Base-by-base conservation (phyloP, 1,140 invertebrate genomes). In the Drosophila fuyamai region DNA sequence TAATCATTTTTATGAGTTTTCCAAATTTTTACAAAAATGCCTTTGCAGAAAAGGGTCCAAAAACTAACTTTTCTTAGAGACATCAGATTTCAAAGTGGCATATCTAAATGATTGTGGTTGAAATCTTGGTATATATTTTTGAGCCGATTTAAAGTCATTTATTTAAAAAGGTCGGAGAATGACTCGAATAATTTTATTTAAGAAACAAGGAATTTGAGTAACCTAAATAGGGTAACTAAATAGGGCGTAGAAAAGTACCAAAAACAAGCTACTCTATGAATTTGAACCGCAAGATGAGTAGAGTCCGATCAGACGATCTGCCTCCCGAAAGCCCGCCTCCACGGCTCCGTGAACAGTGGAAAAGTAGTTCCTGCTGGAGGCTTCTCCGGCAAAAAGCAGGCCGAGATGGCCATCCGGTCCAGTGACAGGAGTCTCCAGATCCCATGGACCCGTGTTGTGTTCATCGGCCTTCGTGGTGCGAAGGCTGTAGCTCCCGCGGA, bases 331-430 rank as follows among this genome's bases (percentile, higher is more conserved):
- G 0, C 97, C 97, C 12, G 95, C 93, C 92, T 96, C 95, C 1
- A 97, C 92, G 0, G 97, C 97, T 9, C 97, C 97, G 91, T 98
- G 97, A 3, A 96, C 96, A 0, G 96, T 96, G 3, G 95, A 95
- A 84, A 95, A 96, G 83, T 94, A 94, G 61, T 94, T 92, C 23
- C 94, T 81, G 55, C 95, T 94, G 0, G 95, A 95, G 0, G 95
- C 96, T 93, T 96, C 96, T 0, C 96, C 96, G 18, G 95, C 95
- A 90, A 97, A 96, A 1, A 96, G 74, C 7, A 95, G 91, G 1
- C 83, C 44, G 0, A 81, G 83, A 8, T 18, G 0, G 13, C 59
- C 48, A n/a, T 75, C 48, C 4, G n/a, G 35, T 7, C 51, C 74
- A 27, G 62, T 27, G 2, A 89, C 13, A 27, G 84, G 84, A 0